Evolutionary conservation across 2,888 invertebrate species (phyloP), one percentile per base, ranked within the genome.

Genomic region (Noctua janthina): DNA sequence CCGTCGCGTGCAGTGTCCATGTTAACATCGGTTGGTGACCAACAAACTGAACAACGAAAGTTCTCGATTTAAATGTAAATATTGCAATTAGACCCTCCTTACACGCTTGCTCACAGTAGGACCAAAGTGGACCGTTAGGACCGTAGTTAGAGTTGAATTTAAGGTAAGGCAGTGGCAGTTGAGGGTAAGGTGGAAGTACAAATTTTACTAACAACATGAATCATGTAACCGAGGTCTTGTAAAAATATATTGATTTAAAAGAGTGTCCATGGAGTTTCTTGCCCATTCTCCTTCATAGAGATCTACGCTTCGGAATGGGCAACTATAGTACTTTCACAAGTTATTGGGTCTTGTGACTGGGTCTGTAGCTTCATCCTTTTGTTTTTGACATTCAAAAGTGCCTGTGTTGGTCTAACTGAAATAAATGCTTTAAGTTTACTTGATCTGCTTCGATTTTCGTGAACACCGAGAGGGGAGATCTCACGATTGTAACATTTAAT

Each of bases 61-160:
- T 89, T 87, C 92, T 93, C 94, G 93, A 95, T 96, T 94, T 95
- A 95, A 92, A 95, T 95, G 95, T 95, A 94, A 95, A 96, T 95
- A 93, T 89, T 86, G 93, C 93, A 94, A 94, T 94, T 94, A 94
- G 93, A 92, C 75, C 89, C 88, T 91, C 89, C 90, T 92, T 92
- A 92, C 88, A 82, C 82, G 87, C 84, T 85, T 88, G 80, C 84
- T 88, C 90, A 83, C 90, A 87, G 85, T 79, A 70, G 80, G 78
- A 89, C 91, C 92, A 92, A 85, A 81, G 78, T 73, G 73, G 76
- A 90, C 92, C 92, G 93, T 92, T 93, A 93, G 81, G 39, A 4
- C 10, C 35, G 23, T 46, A 68, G n/a, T n/a, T 67, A 62, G 7
- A 64, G 8, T 68, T 68, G 7, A 43, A n/a, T 43, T 43, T n/a